Conservation (phyloP, 23 tunicate genomes). For the Clavelina lepadiformis region DNA sequence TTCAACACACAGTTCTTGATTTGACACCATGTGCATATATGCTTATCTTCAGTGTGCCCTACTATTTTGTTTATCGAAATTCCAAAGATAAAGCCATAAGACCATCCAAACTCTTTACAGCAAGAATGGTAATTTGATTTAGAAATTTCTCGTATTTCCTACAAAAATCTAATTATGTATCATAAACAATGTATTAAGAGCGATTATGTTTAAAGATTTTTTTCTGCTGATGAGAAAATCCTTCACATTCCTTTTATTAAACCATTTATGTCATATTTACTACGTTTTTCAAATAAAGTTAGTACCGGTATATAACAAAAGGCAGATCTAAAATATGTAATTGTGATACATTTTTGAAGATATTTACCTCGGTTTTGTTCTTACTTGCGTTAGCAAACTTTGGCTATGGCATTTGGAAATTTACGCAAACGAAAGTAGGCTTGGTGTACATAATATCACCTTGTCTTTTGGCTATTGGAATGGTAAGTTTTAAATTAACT, state of each 20-base stretch:
- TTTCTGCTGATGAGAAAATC: too few species aligned
- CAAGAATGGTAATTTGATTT: constrained; percentile 8
- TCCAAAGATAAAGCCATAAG: constrained; percentile 5
- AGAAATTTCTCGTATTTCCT: not conserved
- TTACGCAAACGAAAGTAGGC: not conserved
- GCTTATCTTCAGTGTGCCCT: constrained; percentile 7
- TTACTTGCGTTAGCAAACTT: constrained; percentile 10
- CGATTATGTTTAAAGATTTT: too few species aligned
- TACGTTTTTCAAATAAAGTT: too few species aligned
- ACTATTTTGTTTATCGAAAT: not conserved
- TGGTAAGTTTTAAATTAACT: too few species aligned
- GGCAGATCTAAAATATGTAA: too few species aligned
- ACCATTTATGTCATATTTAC: too few species aligned
- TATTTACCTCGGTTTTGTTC: constrained; percentile 4
- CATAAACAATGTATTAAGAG: too few species aligned
- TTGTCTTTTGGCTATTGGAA: constrained; percentile 14
- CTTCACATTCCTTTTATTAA: too few species aligned
- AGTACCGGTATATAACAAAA: too few species aligned
- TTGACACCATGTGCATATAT: constrained; percentile 26
- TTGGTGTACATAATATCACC: constrained; percentile 13
- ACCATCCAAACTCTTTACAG: constrained; percentile 8
- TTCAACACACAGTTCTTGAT: constrained; percentile 21
- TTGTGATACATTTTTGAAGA: constrained; percentile 6
- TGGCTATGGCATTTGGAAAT: constrained; percentile 15
- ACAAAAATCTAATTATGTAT: not conserved